Conservation (phyloP, 2,113 vertebrate species). For the Serilophus lunatus region DNA sequence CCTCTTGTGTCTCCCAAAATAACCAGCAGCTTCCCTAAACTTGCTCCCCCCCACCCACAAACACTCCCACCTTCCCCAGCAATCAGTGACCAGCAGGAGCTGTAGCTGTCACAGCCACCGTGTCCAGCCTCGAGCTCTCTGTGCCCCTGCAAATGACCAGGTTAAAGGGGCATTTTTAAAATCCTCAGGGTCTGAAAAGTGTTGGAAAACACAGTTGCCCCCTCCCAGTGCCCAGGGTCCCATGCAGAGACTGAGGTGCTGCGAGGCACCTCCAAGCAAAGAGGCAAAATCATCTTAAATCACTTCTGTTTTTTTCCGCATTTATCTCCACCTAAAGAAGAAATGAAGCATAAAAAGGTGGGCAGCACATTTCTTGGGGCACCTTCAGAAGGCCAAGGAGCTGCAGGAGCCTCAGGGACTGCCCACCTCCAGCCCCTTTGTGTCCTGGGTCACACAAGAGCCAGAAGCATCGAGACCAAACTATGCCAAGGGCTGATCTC, state of each 20-base stretch:
- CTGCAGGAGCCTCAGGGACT: background rate
- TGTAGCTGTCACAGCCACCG: background rate
- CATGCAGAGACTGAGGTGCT: rapidly evolving
- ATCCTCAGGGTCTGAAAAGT: background rate
- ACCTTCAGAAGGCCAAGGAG: background rate
- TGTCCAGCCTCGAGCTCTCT: rapidly evolving
- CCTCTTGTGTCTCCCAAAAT: slow-evolving; percentile 4
- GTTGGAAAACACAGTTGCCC: background rate
- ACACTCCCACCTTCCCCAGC: background rate
- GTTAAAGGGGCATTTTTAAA: background rate
- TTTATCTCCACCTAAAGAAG: background rate
- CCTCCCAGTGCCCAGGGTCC: background rate
- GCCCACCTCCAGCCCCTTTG: background rate
- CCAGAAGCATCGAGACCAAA: background rate
- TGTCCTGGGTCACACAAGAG: background rate
- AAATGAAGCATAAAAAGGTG: background rate
- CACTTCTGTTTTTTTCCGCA: background rate
- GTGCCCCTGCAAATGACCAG: background rate
- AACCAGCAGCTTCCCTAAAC: background rate
- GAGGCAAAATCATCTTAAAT: background rate
- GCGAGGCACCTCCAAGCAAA: background rate
- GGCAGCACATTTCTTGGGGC: background rate
- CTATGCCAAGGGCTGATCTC: background rate
- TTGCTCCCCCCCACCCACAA: background rate
- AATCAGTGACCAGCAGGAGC: rapidly evolving